Percentiles rank a stretch among this genome's conserved stretches.
Conservation (phyloP, 2,888 invertebrate species). For the Pammene aurita region DNA sequence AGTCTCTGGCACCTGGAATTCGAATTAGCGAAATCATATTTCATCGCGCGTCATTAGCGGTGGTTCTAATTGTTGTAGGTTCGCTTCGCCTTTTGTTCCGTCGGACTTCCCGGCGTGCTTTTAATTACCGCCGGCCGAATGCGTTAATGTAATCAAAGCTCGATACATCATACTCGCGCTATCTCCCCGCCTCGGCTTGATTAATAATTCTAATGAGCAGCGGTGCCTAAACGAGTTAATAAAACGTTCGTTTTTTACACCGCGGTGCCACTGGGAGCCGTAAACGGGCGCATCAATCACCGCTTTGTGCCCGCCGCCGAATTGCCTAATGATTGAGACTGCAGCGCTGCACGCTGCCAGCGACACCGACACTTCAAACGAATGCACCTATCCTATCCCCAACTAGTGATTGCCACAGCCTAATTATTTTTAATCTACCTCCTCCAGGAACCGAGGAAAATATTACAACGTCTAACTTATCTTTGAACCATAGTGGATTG, state of each 20-base stretch:
- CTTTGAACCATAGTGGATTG: no score
- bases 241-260: slow-evolving; percentile 78
- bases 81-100: slow-evolving; percentile 55
- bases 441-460: background rate
- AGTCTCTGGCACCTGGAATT: slow-evolving; percentile 33
- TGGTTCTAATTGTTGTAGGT: slow-evolving; percentile 44
- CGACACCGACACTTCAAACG: slow-evolving; percentile 43
- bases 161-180: slow-evolving; percentile 80
- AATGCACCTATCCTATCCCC: slow-evolving; percentile 36
- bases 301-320: slow-evolving; percentile 78
- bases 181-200: slow-evolving; percentile 80
- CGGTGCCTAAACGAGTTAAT: slow-evolving; percentile 83
- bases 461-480: background rate
- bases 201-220: slow-evolving; percentile 83
- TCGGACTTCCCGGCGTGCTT: slow-evolving; percentile 73
- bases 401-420: slow-evolving; percentile 23
- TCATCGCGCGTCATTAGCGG: slow-evolving; percentile 64
- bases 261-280: slow-evolving; percentile 75
- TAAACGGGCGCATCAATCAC: slow-evolving; percentile 82
- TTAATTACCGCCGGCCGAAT: slow-evolving; percentile 76
- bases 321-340: slow-evolving; percentile 80
- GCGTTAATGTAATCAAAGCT: slow-evolving; percentile 83
- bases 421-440: slow-evolving; percentile 30
- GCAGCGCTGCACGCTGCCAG: slow-evolving; percentile 48
- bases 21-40: slow-evolving; percentile 57